A percentile compares a stretch with the other conserved stretches of the same genome.
Conservation (phyloP, 1,140 invertebrate genomes). For the Marisa cornuarietis region DNA sequence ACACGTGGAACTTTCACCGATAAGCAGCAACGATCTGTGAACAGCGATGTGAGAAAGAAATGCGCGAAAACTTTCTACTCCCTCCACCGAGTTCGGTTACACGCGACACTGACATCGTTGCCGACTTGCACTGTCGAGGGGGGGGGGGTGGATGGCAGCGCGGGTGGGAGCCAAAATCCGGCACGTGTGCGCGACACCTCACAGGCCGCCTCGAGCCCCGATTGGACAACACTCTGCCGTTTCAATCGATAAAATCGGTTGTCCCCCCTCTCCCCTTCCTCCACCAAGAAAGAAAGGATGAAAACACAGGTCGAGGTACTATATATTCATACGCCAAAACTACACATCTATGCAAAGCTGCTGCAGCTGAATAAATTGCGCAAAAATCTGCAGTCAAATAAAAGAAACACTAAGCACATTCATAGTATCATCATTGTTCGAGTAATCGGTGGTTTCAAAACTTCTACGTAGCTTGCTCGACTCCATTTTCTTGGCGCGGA, state of each 20-base stretch:
- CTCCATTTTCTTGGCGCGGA: conserved; percentile 10
- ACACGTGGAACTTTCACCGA: not conserved
- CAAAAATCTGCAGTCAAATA: too few relatives aligned
- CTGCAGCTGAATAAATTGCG: too few relatives aligned
- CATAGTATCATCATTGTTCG: too few relatives aligned
- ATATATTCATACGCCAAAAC: conserved; percentile 18
- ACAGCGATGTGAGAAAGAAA: not conserved
- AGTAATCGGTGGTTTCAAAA: too few relatives aligned
- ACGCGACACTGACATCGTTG: not conserved
- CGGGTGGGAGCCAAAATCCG: too few relatives aligned
- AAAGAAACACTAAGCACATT: too few relatives aligned
- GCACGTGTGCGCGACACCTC: conserved; percentile 23
- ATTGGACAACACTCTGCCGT: conserved; percentile 20
- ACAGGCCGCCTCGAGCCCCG: conserved; percentile 7
- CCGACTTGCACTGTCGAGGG: too few relatives aligned
- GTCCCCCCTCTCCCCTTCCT: not conserved
- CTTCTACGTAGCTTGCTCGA: too few relatives aligned
- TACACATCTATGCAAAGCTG: not conserved
- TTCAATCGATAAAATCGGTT: conserved; percentile 25
- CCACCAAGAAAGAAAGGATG: conserved; percentile 26
- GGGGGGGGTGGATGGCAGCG: too few relatives aligned
- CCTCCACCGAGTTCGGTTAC: not conserved
- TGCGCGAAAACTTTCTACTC: not conserved
- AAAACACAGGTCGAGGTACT: conserved; percentile 27
- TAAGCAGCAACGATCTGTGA: not conserved